phyloP scores from a whole-genome alignment of 2,113 vertebrate genomes.

The Neomonachus schauinslandi region DNA sequence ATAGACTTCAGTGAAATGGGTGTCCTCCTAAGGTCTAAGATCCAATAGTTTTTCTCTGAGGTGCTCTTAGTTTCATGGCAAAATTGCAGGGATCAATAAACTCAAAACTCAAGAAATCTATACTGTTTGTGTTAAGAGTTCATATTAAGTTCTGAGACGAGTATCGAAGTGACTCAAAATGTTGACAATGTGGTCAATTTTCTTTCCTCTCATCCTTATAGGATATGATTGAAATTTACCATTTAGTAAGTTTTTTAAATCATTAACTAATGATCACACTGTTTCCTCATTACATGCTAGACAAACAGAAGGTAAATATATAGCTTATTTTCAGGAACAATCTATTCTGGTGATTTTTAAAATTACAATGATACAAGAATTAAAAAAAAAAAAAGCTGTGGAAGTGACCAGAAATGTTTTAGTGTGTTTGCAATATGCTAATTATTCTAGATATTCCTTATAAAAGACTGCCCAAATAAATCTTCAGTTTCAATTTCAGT shows the following conservation, averaged over 20 bases:
- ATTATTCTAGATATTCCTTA: neutral
- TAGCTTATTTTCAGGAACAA: constrained; percentile 6
- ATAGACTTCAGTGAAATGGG: constrained; percentile 45
- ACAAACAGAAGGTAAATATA: neutral
- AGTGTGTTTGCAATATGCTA: neutral
- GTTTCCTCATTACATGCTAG: neutral
- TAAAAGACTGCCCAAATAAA: neutral
- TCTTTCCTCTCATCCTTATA: neutral
- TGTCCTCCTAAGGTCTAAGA: neutral
- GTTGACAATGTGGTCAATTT: neutral
- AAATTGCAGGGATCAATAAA: neutral
- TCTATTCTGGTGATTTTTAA: neutral
- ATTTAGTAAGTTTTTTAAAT: constrained; percentile 5
- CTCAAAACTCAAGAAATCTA: neutral
- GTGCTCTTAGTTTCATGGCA: neutral
- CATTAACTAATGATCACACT: neutral
- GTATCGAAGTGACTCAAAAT: neutral
- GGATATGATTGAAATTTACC: neutral
- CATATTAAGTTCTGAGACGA: neutral
- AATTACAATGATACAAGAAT: neutral
- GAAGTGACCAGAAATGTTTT: neutral
- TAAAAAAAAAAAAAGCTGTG: neutral
- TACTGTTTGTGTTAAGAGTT: neutral
- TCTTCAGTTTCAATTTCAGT: neutral
- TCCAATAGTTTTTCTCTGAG: neutral